A percentile compares a stretch with the other conserved stretches of the same genome.
phyloP scores from a whole-genome alignment of 2,888 invertebrate genomes.

The Drosophila setosimentum region DNA sequence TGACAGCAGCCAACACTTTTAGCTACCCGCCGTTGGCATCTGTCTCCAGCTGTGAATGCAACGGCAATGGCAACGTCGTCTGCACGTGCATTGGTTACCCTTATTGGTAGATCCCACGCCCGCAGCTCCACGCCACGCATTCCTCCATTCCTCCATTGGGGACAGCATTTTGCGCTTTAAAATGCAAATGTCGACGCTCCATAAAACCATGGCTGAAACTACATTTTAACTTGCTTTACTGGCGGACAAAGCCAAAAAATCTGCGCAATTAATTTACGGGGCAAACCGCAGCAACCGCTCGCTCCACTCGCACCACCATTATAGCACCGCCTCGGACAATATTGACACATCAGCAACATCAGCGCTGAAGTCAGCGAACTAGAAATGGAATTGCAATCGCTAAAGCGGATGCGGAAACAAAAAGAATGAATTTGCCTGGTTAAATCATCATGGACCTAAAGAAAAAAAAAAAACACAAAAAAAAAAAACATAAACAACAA shows the following conservation, averaged over 20 bases:
- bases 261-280: conserved; percentile 80
- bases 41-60: conserved; percentile 67
- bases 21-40: conserved; percentile 44
- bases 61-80: conserved; percentile 12
- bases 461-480: not conserved
- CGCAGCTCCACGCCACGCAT: conserved; percentile 44
- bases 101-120: conserved; percentile 46
- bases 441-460: conserved; percentile 47
- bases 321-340: conserved; percentile 30
- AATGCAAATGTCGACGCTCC: conserved; percentile 65
- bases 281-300: conserved; percentile 72
- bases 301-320: conserved; percentile 23
- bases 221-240: conserved; percentile 40
- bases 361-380: conserved; percentile 63
- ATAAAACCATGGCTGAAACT: conserved; percentile 52
- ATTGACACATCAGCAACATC: conserved; percentile 81
- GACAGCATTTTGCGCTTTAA: conserved; percentile 49
- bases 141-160: conserved; percentile 5
- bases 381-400: conserved; percentile 73
- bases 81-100: conserved; percentile 63
- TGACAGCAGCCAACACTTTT: conserved; percentile 78
- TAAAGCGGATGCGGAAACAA: conserved; percentile 55
- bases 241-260: conserved; percentile 61
- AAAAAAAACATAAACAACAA: conserved; percentile 60
- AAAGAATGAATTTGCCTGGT: conserved; percentile 70